phyloP scores from a whole-genome alignment of 2,888 invertebrate genomes.

The Thereva unica region DNA sequence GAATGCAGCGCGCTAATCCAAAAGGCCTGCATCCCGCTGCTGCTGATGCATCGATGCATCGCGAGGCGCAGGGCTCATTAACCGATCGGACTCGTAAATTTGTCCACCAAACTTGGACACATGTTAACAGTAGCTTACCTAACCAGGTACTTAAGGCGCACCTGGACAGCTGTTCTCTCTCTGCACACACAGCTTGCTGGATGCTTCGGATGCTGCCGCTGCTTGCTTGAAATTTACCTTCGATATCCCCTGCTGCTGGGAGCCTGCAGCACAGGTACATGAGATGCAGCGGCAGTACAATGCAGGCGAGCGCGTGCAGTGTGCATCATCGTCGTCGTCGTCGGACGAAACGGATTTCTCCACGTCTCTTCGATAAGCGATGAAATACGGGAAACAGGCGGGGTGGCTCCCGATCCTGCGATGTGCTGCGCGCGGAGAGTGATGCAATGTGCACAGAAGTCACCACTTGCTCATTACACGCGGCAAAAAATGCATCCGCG shows the following conservation, averaged over 20 bases:
- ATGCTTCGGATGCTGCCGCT: too few species aligned
- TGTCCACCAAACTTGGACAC: conserved; percentile 32
- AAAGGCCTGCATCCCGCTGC: conserved; percentile 5
- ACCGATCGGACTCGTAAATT: conserved; percentile 12
- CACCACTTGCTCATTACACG: conserved; percentile 17
- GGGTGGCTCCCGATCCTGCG: neutral
- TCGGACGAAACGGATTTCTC: too few species aligned
- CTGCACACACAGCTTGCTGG: neutral
- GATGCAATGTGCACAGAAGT: conserved; percentile 36
- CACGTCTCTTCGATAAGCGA: too few species aligned
- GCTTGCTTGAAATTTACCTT: too few species aligned
- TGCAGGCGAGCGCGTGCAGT: conserved; percentile 5
- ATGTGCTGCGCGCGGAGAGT: conserved; percentile 4
- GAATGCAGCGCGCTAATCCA: too few species aligned
- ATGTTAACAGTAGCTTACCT: conserved; percentile 29
- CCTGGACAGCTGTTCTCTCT: conserved; percentile 27
- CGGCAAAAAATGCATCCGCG: too few species aligned
- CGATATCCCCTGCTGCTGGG: too few species aligned
- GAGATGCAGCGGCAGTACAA: neutral
- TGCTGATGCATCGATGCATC: neutral
- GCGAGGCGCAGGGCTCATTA: neutral
- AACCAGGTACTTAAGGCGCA: conserved; percentile 21
- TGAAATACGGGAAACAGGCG: too few species aligned
- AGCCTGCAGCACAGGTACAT: too few species aligned
- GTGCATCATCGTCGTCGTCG: conserved; percentile 15